Base-by-base conservation (phyloP, 2,113 vertebrate genomes). In the Limnothrissa miodon region DNA sequence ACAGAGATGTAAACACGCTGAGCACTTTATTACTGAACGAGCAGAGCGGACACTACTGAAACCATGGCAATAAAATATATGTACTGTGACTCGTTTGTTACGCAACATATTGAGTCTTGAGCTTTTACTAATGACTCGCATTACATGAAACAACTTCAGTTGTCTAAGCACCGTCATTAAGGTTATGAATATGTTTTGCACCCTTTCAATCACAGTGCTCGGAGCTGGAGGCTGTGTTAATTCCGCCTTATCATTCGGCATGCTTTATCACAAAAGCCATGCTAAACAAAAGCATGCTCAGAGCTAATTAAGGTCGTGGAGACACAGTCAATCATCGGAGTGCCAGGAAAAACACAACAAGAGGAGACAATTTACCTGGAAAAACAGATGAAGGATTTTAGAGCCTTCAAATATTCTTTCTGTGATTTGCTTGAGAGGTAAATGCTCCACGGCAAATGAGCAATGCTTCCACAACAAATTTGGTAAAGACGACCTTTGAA, bases 81-180 rank as follows among this genome's bases (percentile, higher is more conserved):
- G 66, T 74, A 74, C 66, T 74, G 66, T 74, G 66, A 74, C 66
- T 74, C 66, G 36, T 74, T 74, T 74, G 25, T 74, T 36, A 74
- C 66, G 66, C 66, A 74, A 74, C 66, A 74, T 74, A 74, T 74
- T 74, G 66, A 39, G 29, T 74, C 56, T 8, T 81, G 83, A 74
- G 85, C 74, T 86, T 90, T 90, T 90, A 91, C 89, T 92, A 86
- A 88, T 86, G 86, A 86, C 89, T 90, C 90, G 88, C 87, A 91
- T 90, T 87, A 90, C 48, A 79, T 39, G 9, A 83, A 78, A 84
- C 82, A 87, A 74, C 80, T 74, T 74, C 13, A 74, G 66, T 80
- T 83, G 81, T 86, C 74, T 74, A 78, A 81, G 82, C 46, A 59
- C 83, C 82, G 80, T 56, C 23, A 66, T 83, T 82, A 66, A 80